These are phyloP conservation scores for Chaitophorus viminalis DNA, from an alignment of 2,888 invertebrate species.

Conservation along the genomic window DNA sequence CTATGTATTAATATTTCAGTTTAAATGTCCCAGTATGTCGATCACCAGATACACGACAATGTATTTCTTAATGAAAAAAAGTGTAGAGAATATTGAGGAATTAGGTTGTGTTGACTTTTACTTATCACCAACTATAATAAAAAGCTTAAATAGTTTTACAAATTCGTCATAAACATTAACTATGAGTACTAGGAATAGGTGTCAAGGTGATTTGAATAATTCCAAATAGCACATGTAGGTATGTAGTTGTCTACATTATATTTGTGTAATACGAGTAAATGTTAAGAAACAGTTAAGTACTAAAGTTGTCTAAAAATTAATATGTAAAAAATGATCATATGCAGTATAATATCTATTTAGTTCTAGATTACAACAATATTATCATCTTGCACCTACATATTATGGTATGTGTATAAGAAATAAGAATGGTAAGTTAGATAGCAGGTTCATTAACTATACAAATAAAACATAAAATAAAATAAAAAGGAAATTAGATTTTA, in stretches of 20 bases:
- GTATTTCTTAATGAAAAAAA: neutral
- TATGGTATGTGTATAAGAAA: neutral
- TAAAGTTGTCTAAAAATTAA: neutral
- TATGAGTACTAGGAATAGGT: neutral
- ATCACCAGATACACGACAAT: no score
- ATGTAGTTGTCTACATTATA: neutral
- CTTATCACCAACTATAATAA: neutral
- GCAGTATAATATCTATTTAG: neutral
- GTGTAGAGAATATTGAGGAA: neutral
- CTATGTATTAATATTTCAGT: neutral
- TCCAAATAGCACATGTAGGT: neutral
- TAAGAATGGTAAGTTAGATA: neutral
- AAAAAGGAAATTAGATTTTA: conserved; percentile 53
- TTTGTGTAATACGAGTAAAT: neutral
- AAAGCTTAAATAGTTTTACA: neutral
- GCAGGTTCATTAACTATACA: neutral
- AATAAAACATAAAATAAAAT: conserved; percentile 7
- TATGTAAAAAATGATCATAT: neutral
- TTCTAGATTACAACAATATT: neutral
- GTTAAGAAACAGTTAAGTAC: neutral
- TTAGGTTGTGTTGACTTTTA: neutral
- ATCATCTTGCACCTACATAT: neutral
- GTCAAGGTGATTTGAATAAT: neutral
- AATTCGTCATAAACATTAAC: neutral
- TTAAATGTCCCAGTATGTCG: no score